Evolutionary conservation across 2,888 invertebrate species (phyloP), one percentile per base, ranked within the genome.

Genomic region (Plebejus anna): DNA sequence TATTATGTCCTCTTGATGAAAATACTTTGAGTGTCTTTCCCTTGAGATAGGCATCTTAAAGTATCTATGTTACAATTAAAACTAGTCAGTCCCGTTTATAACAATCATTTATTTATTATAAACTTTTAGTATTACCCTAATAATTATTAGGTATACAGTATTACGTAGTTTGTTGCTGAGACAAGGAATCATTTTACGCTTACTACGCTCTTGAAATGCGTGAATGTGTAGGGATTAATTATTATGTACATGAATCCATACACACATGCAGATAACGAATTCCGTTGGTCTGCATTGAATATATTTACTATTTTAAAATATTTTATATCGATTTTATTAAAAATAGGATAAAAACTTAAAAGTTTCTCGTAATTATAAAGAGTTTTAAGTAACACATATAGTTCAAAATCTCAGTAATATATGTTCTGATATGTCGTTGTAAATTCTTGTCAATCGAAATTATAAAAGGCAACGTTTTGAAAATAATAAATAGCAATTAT

Each of bases 111-210:
- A 16, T 3, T 2, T 57, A 57, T 16, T 16, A 57, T 55, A n/a
- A 22, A 59, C 3, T 57, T 22, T 57, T 28, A 6, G 70, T 38
- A 70, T 22, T 22, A 22, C 0, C 22, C 22, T 22, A 22, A 22
- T 22, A 22, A 22, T 22, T 22, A 22, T 22, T 22, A 22, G 22
- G 22, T 22, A 22, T 22, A 22, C 22, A 6, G 70, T 38, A 70
- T 38, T 38, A 71, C 22, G 42, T 38, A 42, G 9, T 42, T 38
- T n/a, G 71, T 42, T 71, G 22, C 42, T 71, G 38, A 71, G n/a
- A 42, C 71, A 71, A 71, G n/a, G 71, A 42, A 71, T n/a, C 42
- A 71, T 71, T 38, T 71, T 42, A 38, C 71, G 71, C 38, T 71
- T 71, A 71, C n/a, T 38, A 71, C 42, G 42, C 71, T 61, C 61